Evolutionary conservation across 2,797 vertebrate genomes (phyloP), one percentile per base, ranked within the genome.

Genomic region (Gallirallus australis): DNA sequence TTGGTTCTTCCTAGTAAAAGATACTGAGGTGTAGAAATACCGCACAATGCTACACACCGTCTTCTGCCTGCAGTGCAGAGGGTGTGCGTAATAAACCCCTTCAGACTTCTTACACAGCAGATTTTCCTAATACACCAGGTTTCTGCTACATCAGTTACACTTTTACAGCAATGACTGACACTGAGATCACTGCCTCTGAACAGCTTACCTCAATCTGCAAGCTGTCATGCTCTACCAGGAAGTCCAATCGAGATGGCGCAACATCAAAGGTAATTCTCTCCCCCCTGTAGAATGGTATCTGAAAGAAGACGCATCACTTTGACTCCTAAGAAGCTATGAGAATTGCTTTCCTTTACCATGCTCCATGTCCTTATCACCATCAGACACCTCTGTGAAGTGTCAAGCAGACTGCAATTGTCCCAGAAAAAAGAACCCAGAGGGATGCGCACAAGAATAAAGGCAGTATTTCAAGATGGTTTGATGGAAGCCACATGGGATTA

Each of bases 191-290:
- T 88, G 66, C 64, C 27, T 47, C 85, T 66, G 53, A 57, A 86
- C 31, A 45, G 7, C 86, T 94, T 96, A 99, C 99, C 99, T 99
- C 98, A 1, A 99, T 98, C 81, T 97, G 99, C 94, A 99, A 97
- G 96, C 99, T 99, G 97, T 99, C 98, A 27, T 99, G 99, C 73
- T 99, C 98, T 83, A 99, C 99, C 14, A 96, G 97, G 78, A 99
- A 99, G 86, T 99, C 99, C 95, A 99, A 82, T 59, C 98, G 98
- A 7, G 99, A 99, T 3, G 99, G 99, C 25, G 99, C 99, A 7
- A 99, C 99, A 7, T 99, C 99, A 94, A 99, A 99, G 3, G 99
- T 99, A 96, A 99, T 99, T 95, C 99, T 98, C 83, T 99, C 99
- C 33, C 99, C 99, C 68, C 99, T 97, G 96, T 99, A 99, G 97